These are phyloP conservation scores for Tetanocera ferruginea DNA, from an alignment of 2,888 invertebrate genomes.

Conservation along the genomic window DNA sequence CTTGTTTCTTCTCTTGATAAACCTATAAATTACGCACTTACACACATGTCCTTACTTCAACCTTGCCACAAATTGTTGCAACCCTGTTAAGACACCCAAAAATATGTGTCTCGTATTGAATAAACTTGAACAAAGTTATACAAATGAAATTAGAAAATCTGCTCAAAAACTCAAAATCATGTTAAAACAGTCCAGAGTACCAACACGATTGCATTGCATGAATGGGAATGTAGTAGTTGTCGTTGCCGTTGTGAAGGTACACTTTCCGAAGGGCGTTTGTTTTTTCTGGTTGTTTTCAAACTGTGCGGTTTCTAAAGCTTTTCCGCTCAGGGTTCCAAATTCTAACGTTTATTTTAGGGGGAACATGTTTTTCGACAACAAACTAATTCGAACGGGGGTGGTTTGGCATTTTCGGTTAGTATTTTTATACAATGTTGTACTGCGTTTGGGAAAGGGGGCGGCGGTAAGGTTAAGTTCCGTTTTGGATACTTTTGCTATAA, in stretches of 20 bases:
- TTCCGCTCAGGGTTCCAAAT: conserved; percentile 37
- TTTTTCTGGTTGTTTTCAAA: conserved; percentile 60
- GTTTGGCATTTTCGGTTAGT: conserved; percentile 1
- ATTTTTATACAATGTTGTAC: not conserved
- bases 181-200: conserved; percentile 58
- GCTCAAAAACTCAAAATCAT: conserved; percentile 63
- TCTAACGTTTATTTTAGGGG: not conserved
- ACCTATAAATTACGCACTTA: conserved; percentile 32
- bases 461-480: conserved; percentile 3
- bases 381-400: conserved; percentile 9
- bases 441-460: not conserved
- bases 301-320: conserved; percentile 59
- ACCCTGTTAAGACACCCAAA: conserved; percentile 16
- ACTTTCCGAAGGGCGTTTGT: conserved; percentile 45
- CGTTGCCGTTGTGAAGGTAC: not conserved
- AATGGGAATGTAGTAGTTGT: not conserved
- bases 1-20: not conserved
- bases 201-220: not conserved
- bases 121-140: conserved; percentile 7
- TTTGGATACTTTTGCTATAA: not conserved
- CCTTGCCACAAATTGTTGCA: not conserved
- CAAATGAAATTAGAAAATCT: conserved; percentile 66
- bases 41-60: conserved; percentile 12
- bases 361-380: not conserved
- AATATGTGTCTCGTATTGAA: conserved; percentile 23